Evolutionary conservation across 1,140 invertebrate species (phyloP).

Genomic region (Choristoneura fumiferana): DNA sequence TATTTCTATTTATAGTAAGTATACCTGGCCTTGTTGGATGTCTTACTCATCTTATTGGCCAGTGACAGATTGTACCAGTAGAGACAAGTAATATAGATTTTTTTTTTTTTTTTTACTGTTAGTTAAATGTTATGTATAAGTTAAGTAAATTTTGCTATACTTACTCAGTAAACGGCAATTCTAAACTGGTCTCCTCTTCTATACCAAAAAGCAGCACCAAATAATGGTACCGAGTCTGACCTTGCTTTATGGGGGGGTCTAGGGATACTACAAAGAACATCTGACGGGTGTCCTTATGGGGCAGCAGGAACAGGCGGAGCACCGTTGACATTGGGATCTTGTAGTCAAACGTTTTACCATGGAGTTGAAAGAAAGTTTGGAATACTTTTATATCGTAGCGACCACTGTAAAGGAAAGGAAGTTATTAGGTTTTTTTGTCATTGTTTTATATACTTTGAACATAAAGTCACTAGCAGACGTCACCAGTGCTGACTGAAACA

Average conservation of each 20-base stretch:
- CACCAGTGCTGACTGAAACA: too few species aligned
- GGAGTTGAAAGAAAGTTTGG: slow-evolving; percentile 97
- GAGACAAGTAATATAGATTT: too few species aligned
- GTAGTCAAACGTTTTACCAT: slow-evolving; percentile 99
- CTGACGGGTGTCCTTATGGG: slow-evolving; percentile 98
- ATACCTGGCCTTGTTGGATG: too few species aligned
- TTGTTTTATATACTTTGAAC: too few species aligned
- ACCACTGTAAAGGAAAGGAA: slow-evolving; percentile 84
- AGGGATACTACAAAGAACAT: slow-evolving; percentile 99
- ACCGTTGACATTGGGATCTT: slow-evolving; percentile 99
- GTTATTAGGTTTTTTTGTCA: slow-evolving; percentile 19
- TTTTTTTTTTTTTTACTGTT: too few species aligned
- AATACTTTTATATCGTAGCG: slow-evolving; percentile 99
- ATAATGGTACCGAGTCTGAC: slow-evolving; percentile 98
- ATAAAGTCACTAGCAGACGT: too few species aligned
- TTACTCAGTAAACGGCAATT: slow-evolving; percentile 94
- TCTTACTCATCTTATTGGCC: too few species aligned
- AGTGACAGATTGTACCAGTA: too few species aligned
- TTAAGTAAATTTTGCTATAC: too few species aligned
- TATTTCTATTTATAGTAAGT: too few species aligned
- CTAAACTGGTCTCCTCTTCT: slow-evolving; percentile 96
- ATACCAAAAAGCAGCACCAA: slow-evolving; percentile 96
- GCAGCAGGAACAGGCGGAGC: slow-evolving; percentile 94
- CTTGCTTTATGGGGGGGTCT: slow-evolving; percentile 99
- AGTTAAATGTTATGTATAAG: too few species aligned